phyloP scores from a whole-genome alignment of 2,797 vertebrate genomes.

The Synanceia verrucosa region DNA sequence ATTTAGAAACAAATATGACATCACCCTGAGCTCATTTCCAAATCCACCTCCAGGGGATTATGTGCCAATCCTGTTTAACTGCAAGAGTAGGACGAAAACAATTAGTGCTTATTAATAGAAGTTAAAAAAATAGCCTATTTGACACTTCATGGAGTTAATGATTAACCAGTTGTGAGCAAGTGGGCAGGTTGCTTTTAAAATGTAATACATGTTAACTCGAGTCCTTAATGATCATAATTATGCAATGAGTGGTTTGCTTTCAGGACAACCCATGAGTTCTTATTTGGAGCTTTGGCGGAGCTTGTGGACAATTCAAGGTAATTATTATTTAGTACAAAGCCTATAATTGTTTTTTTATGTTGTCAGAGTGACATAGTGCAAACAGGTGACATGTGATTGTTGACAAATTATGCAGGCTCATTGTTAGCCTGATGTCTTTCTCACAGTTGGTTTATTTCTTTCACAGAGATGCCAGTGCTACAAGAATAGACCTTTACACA shows the following conservation, averaged over 20 bases:
- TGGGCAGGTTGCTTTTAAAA: too few species aligned
- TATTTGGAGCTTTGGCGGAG: slow-evolving; percentile 98
- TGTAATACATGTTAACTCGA: too few species aligned
- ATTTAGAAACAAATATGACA: not conserved
- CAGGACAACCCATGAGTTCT: slow-evolving; percentile 98
- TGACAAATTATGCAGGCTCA: not conserved
- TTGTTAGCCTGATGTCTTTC: not conserved
- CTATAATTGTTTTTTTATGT: too few species aligned
- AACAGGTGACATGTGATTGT: too few species aligned
- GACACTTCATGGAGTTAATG: not conserved
- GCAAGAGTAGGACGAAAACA: not conserved
- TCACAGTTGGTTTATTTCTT: slow-evolving; percentile 41
- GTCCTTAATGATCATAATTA: too few species aligned
- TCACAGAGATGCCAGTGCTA: slow-evolving; percentile 95
- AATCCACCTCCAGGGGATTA: slow-evolving; percentile 2
- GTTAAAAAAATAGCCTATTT: not conserved
- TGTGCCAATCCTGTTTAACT: not conserved
- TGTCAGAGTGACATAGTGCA: too few species aligned
- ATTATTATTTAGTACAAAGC: not conserved
- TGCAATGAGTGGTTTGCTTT: slow-evolving; percentile 56
- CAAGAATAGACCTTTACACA: slow-evolving; percentile 96
- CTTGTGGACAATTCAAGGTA: slow-evolving; percentile 99
- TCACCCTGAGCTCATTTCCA: not conserved
- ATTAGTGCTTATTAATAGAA: not conserved
- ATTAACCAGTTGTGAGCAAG: not conserved